phyloP scores from a whole-genome alignment of 2,113 vertebrate genomes.

The Cynopterus brachyotis region DNA sequence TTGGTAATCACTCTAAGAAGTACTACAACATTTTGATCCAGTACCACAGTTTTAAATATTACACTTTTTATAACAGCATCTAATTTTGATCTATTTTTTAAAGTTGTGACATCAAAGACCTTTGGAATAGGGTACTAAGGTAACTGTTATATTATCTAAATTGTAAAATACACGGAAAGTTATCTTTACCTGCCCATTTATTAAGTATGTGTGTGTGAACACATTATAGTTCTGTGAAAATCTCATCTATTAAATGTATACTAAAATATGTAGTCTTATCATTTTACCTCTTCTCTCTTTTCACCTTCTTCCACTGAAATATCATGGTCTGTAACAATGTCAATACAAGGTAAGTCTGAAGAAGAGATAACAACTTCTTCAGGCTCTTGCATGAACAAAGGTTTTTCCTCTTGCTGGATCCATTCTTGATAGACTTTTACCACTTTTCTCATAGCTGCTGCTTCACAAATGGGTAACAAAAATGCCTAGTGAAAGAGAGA shows the following conservation, averaged over 20 bases:
- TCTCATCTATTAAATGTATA: constrained; percentile 40
- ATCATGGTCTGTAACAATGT: constrained; percentile 83
- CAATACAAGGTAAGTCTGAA: constrained; percentile 81
- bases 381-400: constrained; percentile 97
- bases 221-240: not conserved
- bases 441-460: constrained; percentile 97
- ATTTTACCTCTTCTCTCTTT: constrained; percentile 86
- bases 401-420: constrained; percentile 98
- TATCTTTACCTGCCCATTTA: constrained; percentile 17
- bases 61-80: not conserved
- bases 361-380: constrained; percentile 87
- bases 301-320: constrained; percentile 86
- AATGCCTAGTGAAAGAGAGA: constrained; percentile 87
- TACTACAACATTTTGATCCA: not conserved
- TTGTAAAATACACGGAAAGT: not conserved
- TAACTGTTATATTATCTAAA: not conserved
- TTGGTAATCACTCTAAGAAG: not conserved
- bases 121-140: not conserved
- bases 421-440: constrained; percentile 99
- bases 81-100: not conserved
- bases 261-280: not conserved
- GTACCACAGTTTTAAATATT: constrained; percentile 25
- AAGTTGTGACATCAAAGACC: constrained; percentile 27
- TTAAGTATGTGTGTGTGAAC: not conserved
- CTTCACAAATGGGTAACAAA: constrained; percentile 97